Conservation (phyloP, 2,113 vertebrate species). For the Odontophorus gujanensis region DNA sequence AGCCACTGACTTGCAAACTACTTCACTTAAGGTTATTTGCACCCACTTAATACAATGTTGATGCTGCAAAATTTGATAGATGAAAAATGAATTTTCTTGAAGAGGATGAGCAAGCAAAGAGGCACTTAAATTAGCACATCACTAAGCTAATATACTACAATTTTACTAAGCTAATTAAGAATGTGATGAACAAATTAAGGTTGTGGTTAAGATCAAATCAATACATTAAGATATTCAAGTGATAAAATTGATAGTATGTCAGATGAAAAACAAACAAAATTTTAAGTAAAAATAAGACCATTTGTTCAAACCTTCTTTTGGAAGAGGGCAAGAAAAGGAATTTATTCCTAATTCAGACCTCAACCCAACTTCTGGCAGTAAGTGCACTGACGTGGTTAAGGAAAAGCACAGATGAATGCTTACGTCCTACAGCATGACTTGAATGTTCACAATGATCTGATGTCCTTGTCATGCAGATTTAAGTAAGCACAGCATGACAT, state of each 20-base stretch:
- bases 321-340: background rate
- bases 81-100: slow-evolving; percentile 45
- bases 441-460: background rate
- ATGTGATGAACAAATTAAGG: slow-evolving; percentile 16
- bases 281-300: background rate
- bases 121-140: slow-evolving; percentile 30
- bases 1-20: background rate
- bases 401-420: background rate
- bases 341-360: background rate
- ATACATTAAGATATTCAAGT: background rate
- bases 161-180: slow-evolving; percentile 28
- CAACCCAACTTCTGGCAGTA: background rate
- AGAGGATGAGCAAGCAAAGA: slow-evolving; percentile 46
- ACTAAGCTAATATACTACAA: slow-evolving; percentile 11
- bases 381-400: background rate
- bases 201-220: background rate
- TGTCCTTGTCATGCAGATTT: background rate
- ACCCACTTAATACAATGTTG: background rate
- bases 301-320: background rate
- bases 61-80: background rate
- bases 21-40: slow-evolving; percentile 2
- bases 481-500: background rate
- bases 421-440: background rate
- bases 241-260: background rate
- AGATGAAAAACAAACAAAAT: background rate